A percentile compares a stretch with the other conserved stretches of the same genome.
These are phyloP conservation scores for Porites cylindrica DNA, from an alignment of 92 coral and sea anemone species.

Conservation along the genomic window DNA sequence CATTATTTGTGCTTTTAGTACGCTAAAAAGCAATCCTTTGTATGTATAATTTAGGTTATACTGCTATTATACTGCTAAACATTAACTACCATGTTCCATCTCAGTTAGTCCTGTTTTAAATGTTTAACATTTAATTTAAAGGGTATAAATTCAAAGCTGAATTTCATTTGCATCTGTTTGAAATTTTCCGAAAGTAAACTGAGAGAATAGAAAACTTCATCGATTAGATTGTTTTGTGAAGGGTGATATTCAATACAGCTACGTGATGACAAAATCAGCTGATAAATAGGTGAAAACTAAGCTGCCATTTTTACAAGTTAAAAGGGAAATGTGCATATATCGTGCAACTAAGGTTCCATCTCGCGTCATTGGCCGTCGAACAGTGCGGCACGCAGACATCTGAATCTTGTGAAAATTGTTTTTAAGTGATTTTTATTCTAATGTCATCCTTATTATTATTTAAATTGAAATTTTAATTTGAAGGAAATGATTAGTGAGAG, in stretches of 20 bases:
- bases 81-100: not conserved
- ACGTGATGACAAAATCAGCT: slow-evolving; percentile 5
- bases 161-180: slow-evolving; percentile 9
- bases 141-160: not conserved
- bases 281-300: slow-evolving; percentile 1
- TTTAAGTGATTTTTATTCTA: slow-evolving; percentile 7
- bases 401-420: not conserved
- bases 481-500: not conserved
- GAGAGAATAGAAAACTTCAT: not conserved
- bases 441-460: not conserved
- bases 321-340: slow-evolving; percentile 1
- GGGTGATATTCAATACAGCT: not conserved
- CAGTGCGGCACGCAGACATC: not conserved
- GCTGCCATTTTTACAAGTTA: not conserved
- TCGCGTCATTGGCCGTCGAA: not conserved
- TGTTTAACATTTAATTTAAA: not conserved
- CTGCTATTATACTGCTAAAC: too few relatives aligned
- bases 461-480: not conserved
- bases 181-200: slow-evolving; percentile 11
- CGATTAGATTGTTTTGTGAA: not conserved
- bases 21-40: too few relatives aligned
- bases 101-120: not conserved
- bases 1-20: too few relatives aligned
- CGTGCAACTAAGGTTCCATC: not conserved
- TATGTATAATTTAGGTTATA: too few relatives aligned